Evolutionary conservation across 2,797 vertebrate genomes (phyloP), one percentile per base, ranked within the genome.

Genomic region (Trematomus bernacchii): DNA sequence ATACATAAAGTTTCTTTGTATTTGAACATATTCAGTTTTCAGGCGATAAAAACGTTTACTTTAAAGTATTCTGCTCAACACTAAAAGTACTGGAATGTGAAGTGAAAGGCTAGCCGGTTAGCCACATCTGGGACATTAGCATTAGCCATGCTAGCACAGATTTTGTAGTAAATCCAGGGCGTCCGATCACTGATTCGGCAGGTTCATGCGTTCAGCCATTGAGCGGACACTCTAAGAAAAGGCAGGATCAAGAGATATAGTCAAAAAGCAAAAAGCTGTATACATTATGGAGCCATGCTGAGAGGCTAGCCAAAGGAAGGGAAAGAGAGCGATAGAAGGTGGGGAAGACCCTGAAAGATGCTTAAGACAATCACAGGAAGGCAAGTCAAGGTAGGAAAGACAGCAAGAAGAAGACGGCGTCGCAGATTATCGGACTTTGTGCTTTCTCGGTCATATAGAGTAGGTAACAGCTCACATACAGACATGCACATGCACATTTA

Each of bases 401-500:
- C 67, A 73, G 54, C 43, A 15, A 1, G n/a, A 37, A 71, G 80
- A 77, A 51, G 69, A 77, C 65, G 44, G 64, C 50, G 13, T 75
- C 59, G 77, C 59, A 48, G 33, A 71, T n/a, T 42, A 76, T 72
- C 79, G 83, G 76, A 87, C 79, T 54, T 77, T 78, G 79, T 86
- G 88, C 80, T 76, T 87, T 87, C 83, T 88, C 80, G 58, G 67
- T 87, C 59, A 16, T 67, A 52, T n/a, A 73, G 75, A 85, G 73
- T 74, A 79, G 61, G 75, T 88, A 47, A 18, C 79, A 84, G 90
- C 54, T 59, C 86, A 90, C 80, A 79, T 18, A 88, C 66, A 84
- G 60, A 90, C 85, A 84, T 73, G 77, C 10, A 86, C 89, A 92
- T 89, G 85, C 90, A 91, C 86, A 77, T 37, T 50, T 42, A 87